Evolutionary conservation across 2,113 vertebrate genomes (phyloP).

Genomic region (Podarcis cretensis): DNA sequence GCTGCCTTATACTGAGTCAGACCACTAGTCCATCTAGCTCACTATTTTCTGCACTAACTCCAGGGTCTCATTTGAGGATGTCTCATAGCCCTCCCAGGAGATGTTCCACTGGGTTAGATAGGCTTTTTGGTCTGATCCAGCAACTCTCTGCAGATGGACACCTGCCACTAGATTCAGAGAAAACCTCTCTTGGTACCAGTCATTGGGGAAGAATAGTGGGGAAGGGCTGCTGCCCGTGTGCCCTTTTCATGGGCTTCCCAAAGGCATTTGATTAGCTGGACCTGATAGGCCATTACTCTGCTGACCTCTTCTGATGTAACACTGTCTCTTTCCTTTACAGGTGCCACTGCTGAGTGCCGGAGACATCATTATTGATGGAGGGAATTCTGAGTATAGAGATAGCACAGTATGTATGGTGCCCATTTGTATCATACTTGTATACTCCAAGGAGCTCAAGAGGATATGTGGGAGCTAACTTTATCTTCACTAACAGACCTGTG

Average conservation of each 20-base stretch:
- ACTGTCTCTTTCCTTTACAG: conserved; percentile 68
- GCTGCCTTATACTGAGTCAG: too few relatives aligned
- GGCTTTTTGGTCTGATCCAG: too few relatives aligned
- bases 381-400: conserved; percentile 96
- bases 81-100: too few relatives aligned
- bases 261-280: neutral
- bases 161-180: neutral
- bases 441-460: neutral
- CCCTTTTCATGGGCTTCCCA: neutral
- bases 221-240: neutral
- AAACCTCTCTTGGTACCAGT: neutral
- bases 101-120: too few relatives aligned
- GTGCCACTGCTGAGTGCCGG: conserved; percentile 87
- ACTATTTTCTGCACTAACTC: too few relatives aligned
- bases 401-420: conserved; percentile 82
- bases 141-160: too few relatives aligned
- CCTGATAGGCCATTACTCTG: neutral
- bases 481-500: neutral
- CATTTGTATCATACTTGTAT: neutral
- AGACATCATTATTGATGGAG: conserved; percentile 96
- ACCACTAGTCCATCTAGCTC: too few relatives aligned
- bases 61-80: too few relatives aligned
- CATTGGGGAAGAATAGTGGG: neutral
- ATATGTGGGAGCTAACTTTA: too few relatives aligned
- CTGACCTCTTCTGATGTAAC: neutral